Base-by-base conservation (phyloP, 2,113 vertebrate species). In the Clarias batrachus region DNA sequence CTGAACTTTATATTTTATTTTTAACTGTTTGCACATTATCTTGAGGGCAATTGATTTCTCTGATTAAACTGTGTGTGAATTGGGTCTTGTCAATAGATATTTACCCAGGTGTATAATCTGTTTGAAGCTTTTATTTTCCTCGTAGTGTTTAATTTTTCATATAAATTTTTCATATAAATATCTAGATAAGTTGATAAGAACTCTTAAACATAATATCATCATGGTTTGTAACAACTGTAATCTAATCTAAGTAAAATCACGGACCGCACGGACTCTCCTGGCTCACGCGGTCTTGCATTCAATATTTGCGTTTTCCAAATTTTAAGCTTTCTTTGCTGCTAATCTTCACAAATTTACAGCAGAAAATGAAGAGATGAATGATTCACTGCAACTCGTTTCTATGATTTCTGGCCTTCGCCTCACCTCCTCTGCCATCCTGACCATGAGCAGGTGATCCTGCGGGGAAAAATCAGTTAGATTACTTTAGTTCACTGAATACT, bases 371-470 rank as follows among this genome's bases (percentile, higher is more conserved):
- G 33, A 37, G 6, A 41, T 41, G 6, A 21, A 48, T 25, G 37
- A 52, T n/a, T 78, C 3, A 41, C 2, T 19, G 30, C 33, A 16
- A 54, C n/a, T 7, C 5, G 4, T 17, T 30, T 82, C 90, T 87
- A 94, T 93, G 90, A 90, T 86, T 82, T 94, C 92, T 60, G 89
- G 90, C 85, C 86, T 92, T 79, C 89, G 91, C 86, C 90, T 94
- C 89, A 97, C 96, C 88, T 95, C 94, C 82, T 96, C 95, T 0
- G 93, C 96, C 86, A 87, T 93, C 86, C 94, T 93, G 14, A 93
- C 94, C 85, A 93, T 70, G 80, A 91, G 85, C 91, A 90, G 14
- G 89, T 90, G 76, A 86, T 87, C 86, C 87, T 88, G 82, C 37
- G 12, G 63, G 63, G 86, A 14, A 21, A 17, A 10, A 23, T 13